Conservation (phyloP, 1,140 invertebrate species). For the Eumeta japonica region DNA sequence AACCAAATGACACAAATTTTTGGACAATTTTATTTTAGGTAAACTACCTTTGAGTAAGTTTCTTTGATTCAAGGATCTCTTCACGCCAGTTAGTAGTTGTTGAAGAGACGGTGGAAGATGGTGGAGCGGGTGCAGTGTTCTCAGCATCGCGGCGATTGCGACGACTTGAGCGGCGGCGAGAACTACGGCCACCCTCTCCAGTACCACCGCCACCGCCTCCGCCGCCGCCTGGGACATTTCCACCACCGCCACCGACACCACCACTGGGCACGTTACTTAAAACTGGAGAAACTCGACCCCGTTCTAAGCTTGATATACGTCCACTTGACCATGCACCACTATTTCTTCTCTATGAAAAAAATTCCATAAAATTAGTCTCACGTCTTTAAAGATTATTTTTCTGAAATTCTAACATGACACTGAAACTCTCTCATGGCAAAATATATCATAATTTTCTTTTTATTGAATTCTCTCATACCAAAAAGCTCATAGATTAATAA, state of each 20-base stretch:
- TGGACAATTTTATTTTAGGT: no score
- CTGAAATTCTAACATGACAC: no score
- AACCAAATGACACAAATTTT: no score
- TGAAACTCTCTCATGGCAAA: no score
- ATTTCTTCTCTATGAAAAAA: constrained; percentile 23
- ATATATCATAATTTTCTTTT: no score
- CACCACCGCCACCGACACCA: constrained; percentile 7
- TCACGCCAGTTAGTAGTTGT: constrained; percentile 35
- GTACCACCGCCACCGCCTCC: not conserved
- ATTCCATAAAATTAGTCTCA: no score
- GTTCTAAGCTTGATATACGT: constrained; percentile 25
- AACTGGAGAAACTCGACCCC: constrained; percentile 25
- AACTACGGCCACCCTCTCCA: constrained; percentile 7
- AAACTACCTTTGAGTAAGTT: constrained; percentile 15
- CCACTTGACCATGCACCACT: constrained; percentile 20
- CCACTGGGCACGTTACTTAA: constrained; percentile 9
- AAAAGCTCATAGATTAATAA: no score
- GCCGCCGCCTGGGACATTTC: constrained; percentile 7
- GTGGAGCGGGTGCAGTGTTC: constrained; percentile 19
- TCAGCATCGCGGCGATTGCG: constrained; percentile 19
- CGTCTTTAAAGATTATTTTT: no score
- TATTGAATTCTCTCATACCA: no score
- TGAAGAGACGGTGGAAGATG: constrained; percentile 7
- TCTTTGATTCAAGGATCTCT: constrained; percentile 44
- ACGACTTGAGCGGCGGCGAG: constrained; percentile 17